A percentile compares a stretch with the other conserved stretches of the same genome.
phyloP scores from a whole-genome alignment of 2,797 vertebrate genomes.

The Gastrophryne carolinensis region DNA sequence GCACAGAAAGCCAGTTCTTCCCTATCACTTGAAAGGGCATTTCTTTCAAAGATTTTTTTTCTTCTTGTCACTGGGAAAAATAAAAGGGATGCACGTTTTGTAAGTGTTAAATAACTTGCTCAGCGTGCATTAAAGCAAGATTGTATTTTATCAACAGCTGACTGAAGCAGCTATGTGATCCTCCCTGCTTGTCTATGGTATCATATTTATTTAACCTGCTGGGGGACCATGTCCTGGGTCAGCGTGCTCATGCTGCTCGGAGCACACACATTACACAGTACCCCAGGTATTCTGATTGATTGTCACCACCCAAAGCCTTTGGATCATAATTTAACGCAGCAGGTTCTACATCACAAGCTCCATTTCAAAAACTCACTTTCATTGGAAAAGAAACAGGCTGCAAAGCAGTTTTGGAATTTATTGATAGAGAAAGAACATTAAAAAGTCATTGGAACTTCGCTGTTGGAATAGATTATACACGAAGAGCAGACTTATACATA shows the following conservation, averaged over 20 bases:
- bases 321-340: conserved; percentile 98
- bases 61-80: conserved; percentile 46
- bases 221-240: conserved; percentile 85
- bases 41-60: conserved; percentile 51
- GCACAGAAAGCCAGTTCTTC: conserved; percentile 50
- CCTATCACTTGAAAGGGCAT: conserved; percentile 54
- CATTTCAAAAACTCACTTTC: conserved; percentile 60
- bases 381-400: conserved; percentile 45
- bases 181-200: conserved; percentile 86
- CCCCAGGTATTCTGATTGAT: conserved; percentile 95
- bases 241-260: conserved; percentile 84
- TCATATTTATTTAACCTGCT: conserved; percentile 98
- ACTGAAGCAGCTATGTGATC: conserved; percentile 93
- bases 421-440: conserved; percentile 25
- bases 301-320: conserved; percentile 88
- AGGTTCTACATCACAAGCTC: conserved; percentile 74
- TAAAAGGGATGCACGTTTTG: conserved; percentile 67
- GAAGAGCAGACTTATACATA: neutral
- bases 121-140: conserved; percentile 92
- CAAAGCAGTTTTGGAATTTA: conserved; percentile 36
- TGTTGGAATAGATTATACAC: neutral
- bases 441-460: conserved; percentile 22
- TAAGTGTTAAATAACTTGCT: conserved; percentile 92
- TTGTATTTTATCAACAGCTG: conserved; percentile 89
- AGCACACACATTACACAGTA: conserved; percentile 90